Conservation (phyloP, 1,140 invertebrate species). For the Papilio helenus region DNA sequence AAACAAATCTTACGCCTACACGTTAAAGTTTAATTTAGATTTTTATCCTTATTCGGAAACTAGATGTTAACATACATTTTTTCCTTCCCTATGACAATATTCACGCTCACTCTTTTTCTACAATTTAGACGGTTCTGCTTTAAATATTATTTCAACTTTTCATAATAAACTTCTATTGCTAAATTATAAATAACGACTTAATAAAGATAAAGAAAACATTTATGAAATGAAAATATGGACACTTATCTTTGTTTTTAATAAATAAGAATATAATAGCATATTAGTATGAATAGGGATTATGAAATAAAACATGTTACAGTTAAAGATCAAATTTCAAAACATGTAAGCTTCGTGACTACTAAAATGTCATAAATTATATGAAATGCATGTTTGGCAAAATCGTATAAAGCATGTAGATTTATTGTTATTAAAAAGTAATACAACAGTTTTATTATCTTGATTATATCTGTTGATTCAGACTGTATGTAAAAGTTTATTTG, state of each 20-base stretch:
- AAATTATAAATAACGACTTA: too few species aligned
- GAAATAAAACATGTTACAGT: not conserved
- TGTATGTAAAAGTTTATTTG: not conserved
- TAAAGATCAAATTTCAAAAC: not conserved
- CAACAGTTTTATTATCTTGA: not conserved
- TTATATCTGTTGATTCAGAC: not conserved
- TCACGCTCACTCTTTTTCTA: too few species aligned
- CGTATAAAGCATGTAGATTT: not conserved
- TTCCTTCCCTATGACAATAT: constrained; percentile 5
- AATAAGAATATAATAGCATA: too few species aligned
- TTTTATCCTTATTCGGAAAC: not conserved
- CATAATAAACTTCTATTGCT: too few species aligned
- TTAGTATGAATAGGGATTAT: not conserved
- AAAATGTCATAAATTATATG: not conserved
- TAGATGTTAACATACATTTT: not conserved
- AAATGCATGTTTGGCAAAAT: not conserved
- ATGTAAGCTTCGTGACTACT: not conserved
- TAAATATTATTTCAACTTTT: too few species aligned
- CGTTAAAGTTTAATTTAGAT: not conserved
- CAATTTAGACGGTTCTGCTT: too few species aligned
- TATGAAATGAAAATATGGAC: too few species aligned
- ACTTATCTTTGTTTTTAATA: too few species aligned
- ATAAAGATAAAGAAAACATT: too few species aligned
- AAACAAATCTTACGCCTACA: not conserved
- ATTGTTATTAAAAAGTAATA: not conserved